Conservation (phyloP, 2,113 vertebrate genomes). For the Gobius niger region DNA sequence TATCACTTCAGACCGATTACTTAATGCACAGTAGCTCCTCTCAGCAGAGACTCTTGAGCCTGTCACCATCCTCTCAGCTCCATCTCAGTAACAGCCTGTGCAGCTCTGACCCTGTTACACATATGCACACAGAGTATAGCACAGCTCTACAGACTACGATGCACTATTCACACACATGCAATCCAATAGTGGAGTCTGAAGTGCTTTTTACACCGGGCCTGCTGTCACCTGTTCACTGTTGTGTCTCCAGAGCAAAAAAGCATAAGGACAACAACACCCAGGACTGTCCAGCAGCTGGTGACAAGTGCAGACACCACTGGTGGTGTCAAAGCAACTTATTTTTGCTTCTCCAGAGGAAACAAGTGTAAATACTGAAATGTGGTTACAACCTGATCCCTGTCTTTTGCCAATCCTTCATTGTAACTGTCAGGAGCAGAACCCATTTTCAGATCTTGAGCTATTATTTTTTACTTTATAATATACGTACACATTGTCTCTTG, state of each 20-base stretch:
- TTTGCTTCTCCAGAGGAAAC: neutral
- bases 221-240: slow-evolving; percentile 12
- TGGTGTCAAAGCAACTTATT: slow-evolving; percentile 4
- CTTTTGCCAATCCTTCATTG: too few relatives aligned
- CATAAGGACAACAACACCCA: slow-evolving; percentile 12
- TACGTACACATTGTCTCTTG: too few relatives aligned
- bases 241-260: slow-evolving; percentile 6
- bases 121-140: neutral
- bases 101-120: slow-evolving; percentile 22
- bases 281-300: slow-evolving; percentile 16
- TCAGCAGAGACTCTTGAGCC: slow-evolving; percentile 5
- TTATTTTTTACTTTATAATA: too few relatives aligned
- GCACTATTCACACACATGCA: slow-evolving; percentile 16
- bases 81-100: slow-evolving; percentile 29
- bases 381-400: too few relatives aligned
- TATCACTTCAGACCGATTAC: slow-evolving; percentile 11
- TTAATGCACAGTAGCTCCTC: slow-evolving; percentile 6
- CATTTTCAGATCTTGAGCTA: too few relatives aligned
- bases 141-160: neutral
- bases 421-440: too few relatives aligned
- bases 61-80: slow-evolving; percentile 9
- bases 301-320: slow-evolving; percentile 9
- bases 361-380: neutral
- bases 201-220: neutral
- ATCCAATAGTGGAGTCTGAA: neutral